Evolutionary conservation across 2,888 invertebrate species (phyloP).

Genomic region (Azorinus chamasolen): DNA sequence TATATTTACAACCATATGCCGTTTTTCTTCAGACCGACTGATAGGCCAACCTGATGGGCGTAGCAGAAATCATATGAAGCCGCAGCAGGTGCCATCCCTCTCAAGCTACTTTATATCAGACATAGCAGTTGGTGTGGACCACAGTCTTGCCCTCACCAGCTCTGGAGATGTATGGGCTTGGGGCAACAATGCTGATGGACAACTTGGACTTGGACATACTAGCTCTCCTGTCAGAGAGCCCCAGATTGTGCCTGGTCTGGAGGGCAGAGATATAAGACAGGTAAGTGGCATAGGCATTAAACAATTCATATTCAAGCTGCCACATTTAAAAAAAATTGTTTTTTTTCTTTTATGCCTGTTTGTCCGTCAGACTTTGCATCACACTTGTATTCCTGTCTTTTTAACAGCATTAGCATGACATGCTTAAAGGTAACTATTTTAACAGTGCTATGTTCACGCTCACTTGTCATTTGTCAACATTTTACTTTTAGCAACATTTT

Average conservation of each 20-base stretch:
- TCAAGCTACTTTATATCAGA: constrained; percentile 88
- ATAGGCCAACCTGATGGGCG: constrained; percentile 88
- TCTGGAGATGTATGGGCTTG: constrained; percentile 89
- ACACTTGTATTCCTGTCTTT: no score
- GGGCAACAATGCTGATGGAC: constrained; percentile 90
- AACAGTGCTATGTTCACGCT: no score
- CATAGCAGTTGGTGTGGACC: constrained; percentile 89
- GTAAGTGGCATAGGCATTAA: constrained; percentile 65
- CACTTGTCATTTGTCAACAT: no score
- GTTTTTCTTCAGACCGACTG: constrained; percentile 88
- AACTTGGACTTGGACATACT: constrained; percentile 89
- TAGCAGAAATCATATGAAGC: constrained; percentile 87
- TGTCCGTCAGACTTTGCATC: no score
- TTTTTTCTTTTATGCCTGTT: no score
- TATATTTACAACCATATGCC: no score
- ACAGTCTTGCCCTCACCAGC: constrained; percentile 88
- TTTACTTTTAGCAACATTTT: no score
- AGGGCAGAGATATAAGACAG: constrained; percentile 88
- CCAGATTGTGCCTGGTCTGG: constrained; percentile 88
- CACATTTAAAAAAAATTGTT: no score
- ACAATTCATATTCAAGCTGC: constrained; percentile 1
- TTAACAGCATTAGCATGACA: no score
- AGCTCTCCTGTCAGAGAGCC: constrained; percentile 88
- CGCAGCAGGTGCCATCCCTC: constrained; percentile 88
- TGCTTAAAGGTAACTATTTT: no score